A percentile compares a stretch with the other conserved stretches of the same genome.
These are phyloP conservation scores for Amphimedon queenslandica DNA, from an alignment of 37 sponge, comb jelly and placozoan genomes.

Conservation along the genomic window DNA sequence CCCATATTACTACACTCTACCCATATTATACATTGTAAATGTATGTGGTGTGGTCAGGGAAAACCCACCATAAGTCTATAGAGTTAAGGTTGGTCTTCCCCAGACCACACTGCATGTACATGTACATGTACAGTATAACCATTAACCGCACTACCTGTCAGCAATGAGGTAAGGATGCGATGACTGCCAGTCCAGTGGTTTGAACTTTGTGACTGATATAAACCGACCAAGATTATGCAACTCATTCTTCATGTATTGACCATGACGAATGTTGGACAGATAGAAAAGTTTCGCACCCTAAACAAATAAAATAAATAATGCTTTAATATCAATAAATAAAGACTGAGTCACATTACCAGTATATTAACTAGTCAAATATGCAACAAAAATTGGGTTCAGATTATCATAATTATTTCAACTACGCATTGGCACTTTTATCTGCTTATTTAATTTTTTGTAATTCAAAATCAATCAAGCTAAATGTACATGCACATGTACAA, in stretches of 20 bases:
- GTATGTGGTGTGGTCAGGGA: too few relatives aligned
- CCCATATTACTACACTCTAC: too few relatives aligned
- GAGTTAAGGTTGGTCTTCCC: too few relatives aligned
- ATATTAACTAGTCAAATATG: background rate
- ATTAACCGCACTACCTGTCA: conserved; percentile 41
- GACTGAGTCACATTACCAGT: background rate
- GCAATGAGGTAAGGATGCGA: conserved; percentile 78
- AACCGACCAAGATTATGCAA: conserved; percentile 88
- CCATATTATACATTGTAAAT: too few relatives aligned
- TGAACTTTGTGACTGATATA: conserved; percentile 96
- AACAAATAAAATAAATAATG: background rate
- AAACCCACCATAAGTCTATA: too few relatives aligned
- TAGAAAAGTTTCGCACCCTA: conserved; percentile 99
- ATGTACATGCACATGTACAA: too few relatives aligned
- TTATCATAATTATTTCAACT: too few relatives aligned
- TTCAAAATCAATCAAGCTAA: too few relatives aligned
- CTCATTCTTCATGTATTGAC: conserved; percentile 85
- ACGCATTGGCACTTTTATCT: too few relatives aligned
- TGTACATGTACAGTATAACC: too few relatives aligned
- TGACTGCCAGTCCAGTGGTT: conserved; percentile 74
- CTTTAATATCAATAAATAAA: background rate
- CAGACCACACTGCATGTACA: too few relatives aligned
- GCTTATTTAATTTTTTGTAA: too few relatives aligned
- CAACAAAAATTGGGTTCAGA: background rate
- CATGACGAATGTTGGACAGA: conserved; percentile 78